Base-by-base conservation (phyloP, 2,888 invertebrate genomes). In the Graphium colonna region DNA sequence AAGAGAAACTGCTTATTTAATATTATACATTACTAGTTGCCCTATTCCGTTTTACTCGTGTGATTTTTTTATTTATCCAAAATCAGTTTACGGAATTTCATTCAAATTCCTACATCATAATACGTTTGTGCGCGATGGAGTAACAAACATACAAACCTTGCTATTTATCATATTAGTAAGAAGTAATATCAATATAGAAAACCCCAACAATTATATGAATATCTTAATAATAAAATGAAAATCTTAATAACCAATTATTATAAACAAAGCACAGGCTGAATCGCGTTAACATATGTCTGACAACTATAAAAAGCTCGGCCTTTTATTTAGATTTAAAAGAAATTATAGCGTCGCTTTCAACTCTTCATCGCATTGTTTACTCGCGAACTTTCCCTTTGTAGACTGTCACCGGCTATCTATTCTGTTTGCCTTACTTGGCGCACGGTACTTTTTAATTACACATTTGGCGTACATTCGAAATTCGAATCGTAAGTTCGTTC, bases 381-480 rank as follows among this genome's bases (percentile, higher is more conserved):
- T 26, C 49, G 9, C 9, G 8, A 45, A 54, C 44, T 50, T 50
- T 54, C 49, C 44, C 45, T 52, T 33, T 45, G 41, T 40, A 47
- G 21, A 38, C 48, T 49, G 54, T 54, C 50, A 41, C 50, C 45
- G 21, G 40, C 50, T 53, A 48, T 50, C 54, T 50, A 50, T 49
- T 50, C 26, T 54, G 54, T 54, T 54, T 54, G 49, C 45, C 16
- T 54, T 41, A 16, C 40, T 44, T 41, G 49, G 33, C 43, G 31
- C 28, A 31, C 40, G 7, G 36, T 13, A 54, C 28, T 50, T 58
- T 58, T 58, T 55, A 58, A 58, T 58, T 58, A 55, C 48, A 48
- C 52, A 51, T 54, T 46, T 49, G 47, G 56, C 45, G 54, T 31
- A 49, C 43, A 41, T 55, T 51, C 50, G 55, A 38, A 53, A 45